A percentile compares a stretch with the other conserved stretches of the same genome.
Evolutionary conservation across 2,113 vertebrate genomes (phyloP).

Genomic region (Albula goreensis): DNA sequence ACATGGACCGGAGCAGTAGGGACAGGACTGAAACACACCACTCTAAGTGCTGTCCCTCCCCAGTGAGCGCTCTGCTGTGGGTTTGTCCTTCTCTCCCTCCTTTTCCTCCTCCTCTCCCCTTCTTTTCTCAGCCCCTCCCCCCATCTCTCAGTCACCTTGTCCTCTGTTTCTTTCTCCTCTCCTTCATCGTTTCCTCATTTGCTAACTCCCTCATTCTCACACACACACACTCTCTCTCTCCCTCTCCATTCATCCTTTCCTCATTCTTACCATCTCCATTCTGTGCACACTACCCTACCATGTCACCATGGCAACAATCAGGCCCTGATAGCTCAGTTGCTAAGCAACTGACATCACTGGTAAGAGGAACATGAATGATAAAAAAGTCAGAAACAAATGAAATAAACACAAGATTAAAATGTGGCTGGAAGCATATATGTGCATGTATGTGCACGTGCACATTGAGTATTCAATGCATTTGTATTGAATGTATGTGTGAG

Average conservation of each 20-base stretch:
- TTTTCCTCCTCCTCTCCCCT: neutral
- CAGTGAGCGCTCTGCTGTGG: neutral
- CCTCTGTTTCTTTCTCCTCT: neutral
- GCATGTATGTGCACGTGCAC: neutral
- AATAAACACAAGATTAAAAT: conserved; percentile 32
- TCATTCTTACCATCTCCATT: conserved; percentile 70
- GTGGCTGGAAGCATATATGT: neutral
- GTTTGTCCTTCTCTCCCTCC: neutral
- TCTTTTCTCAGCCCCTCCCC: neutral
- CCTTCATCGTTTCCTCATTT: neutral
- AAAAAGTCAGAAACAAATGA: conserved; percentile 39
- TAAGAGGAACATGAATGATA: conserved; percentile 35
- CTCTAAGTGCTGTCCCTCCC: too few species aligned
- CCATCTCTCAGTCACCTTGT: neutral
- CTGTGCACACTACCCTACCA: conserved; percentile 75
- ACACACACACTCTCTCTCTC: neutral
- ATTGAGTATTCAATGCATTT: too few species aligned
- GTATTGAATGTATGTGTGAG: too few species aligned
- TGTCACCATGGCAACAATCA: conserved; percentile 69
- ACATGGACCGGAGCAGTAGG: too few species aligned
- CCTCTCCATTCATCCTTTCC: conserved; percentile 27
- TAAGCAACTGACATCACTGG: conserved; percentile 52
- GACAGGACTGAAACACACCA: too few species aligned
- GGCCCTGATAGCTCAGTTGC: conserved; percentile 46
- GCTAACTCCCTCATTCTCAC: conserved; percentile 23